Evolutionary conservation across 2,113 vertebrate genomes (phyloP), one percentile per base, ranked within the genome.

Genomic region (Prunella fulvescens): DNA sequence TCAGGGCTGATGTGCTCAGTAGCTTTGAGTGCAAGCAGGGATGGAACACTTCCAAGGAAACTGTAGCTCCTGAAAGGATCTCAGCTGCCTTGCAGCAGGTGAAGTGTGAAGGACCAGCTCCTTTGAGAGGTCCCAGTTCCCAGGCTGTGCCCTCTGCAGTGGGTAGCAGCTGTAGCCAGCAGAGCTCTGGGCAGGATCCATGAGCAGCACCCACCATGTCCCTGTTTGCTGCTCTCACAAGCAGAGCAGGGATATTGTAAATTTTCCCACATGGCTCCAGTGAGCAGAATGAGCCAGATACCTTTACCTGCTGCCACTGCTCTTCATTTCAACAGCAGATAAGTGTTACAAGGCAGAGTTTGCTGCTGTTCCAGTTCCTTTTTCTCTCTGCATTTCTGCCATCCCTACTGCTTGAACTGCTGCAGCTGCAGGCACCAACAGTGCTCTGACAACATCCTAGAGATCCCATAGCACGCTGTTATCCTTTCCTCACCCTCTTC

Each of bases 91-190:
- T 64, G 50, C 53, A 81, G 54, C 58, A 45, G 35, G n/a, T 72
- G 11, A 60, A 56, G 61, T 26, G 33, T 17, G 35, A 60, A 33
- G 17, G 56, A 19, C 39, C 7, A 39, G 0, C 16, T 35, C 10
- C 35, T 4, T 28, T 29, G 1, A 14, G 57, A 13, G 0, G 0
- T 37, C 20, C 29, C 1, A 12, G 19, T 24, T 57, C 19, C 24
- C 37, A 65, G 10, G 1, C 9, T 72, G 2, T 84, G 22, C n/a
- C 35, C 19, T 58, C 23, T 82, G 50, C 47, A 51, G 0, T 40
- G 40, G 11, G 20, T 7, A 19, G 28, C 42, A 44, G 40, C 26
- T 80, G 22, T 39, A 16, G 40, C 35, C 47, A n/a, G 53, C 61
- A 79, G 58, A 20, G 20, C 20, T 58, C n/a, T 64, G 56, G 50